These are phyloP conservation scores for human (Homo sapiens) DNA, from an alignment of 2,113 vertebrate genomes.

Conservation along the genomic window DNA sequence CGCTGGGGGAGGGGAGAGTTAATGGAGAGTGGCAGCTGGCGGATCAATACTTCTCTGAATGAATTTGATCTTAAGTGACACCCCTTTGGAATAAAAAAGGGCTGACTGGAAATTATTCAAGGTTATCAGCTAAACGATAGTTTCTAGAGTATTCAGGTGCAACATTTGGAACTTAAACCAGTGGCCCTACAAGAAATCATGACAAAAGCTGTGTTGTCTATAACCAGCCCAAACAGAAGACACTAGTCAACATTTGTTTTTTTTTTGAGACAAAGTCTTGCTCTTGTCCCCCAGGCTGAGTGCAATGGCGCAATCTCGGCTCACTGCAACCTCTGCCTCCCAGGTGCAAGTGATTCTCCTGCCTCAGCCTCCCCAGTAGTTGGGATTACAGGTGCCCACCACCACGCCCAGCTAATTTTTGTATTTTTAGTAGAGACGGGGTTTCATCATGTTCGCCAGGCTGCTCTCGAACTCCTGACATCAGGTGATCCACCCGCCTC, in stretches of 20 bases:
- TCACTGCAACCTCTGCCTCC: no score
- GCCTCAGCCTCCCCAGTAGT: no score
- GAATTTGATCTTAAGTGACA: slow-evolving; percentile 83
- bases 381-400: no score
- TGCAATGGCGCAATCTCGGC: no score
- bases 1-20: slow-evolving; percentile 62
- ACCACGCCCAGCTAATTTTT: no score
- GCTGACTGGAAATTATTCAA: slow-evolving; percentile 82
- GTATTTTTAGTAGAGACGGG: no score
- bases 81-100: slow-evolving; percentile 71
- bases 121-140: slow-evolving; percentile 71
- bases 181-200: slow-evolving; percentile 68
- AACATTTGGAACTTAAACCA: slow-evolving; percentile 80
- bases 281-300: no score
- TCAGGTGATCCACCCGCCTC: no score
- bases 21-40: slow-evolving; percentile 76
- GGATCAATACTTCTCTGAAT: slow-evolving; percentile 83
- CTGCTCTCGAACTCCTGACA: no score
- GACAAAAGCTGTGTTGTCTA: neutral
- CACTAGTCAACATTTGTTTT: neutral
- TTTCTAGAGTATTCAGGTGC: slow-evolving; percentile 66
- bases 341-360: no score
- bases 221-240: neutral
- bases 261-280: no score
- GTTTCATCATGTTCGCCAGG: no score